Percentiles rank a stretch among this genome's conserved stretches.
Evolutionary conservation across 2,888 invertebrate species (phyloP).

Genomic region (Idaea biselata): DNA sequence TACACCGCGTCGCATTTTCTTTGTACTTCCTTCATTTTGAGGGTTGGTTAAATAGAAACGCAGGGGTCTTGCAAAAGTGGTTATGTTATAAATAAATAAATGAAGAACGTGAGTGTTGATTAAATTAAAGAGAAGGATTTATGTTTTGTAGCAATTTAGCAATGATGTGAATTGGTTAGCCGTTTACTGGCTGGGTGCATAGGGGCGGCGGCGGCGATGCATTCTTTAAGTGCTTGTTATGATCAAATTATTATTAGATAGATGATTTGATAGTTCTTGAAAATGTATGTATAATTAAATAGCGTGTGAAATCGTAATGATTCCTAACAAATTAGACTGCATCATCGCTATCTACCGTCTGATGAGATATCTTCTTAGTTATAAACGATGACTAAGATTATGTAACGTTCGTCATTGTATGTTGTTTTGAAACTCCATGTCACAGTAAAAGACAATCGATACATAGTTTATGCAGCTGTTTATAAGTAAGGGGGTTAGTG

Average conservation of each 20-base stretch:
- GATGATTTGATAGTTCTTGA: slow-evolving; percentile 35
- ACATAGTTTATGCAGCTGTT: no score
- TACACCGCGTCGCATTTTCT: slow-evolving; percentile 21
- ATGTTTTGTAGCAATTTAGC: slow-evolving; percentile 74
- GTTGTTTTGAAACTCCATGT: no score
- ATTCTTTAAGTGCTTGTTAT: slow-evolving; percentile 55
- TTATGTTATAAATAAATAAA: slow-evolving; percentile 47
- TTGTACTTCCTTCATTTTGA: slow-evolving; percentile 24
- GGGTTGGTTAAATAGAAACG: slow-evolving; percentile 34
- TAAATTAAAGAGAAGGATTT: slow-evolving; percentile 77
- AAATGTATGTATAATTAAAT: slow-evolving; percentile 14
- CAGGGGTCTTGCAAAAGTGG: slow-evolving; percentile 49
- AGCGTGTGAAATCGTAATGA: slow-evolving; percentile 7
- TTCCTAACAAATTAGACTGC: no score
- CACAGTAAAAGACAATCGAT: no score
- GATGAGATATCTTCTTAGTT: no score
- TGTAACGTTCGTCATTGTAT: no score
- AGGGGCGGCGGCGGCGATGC: slow-evolving; percentile 52
- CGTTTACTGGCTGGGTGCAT: slow-evolving; percentile 36
- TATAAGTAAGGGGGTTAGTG: no score
- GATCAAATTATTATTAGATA: slow-evolving; percentile 32
- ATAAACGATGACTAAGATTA: no score
- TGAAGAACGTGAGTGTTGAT: slow-evolving; percentile 71
- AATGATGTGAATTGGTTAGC: slow-evolving; percentile 65
- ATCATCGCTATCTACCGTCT: no score